These are phyloP conservation scores for Lypha dubia DNA, from an alignment of 2,888 invertebrate species.

Conservation along the genomic window DNA sequence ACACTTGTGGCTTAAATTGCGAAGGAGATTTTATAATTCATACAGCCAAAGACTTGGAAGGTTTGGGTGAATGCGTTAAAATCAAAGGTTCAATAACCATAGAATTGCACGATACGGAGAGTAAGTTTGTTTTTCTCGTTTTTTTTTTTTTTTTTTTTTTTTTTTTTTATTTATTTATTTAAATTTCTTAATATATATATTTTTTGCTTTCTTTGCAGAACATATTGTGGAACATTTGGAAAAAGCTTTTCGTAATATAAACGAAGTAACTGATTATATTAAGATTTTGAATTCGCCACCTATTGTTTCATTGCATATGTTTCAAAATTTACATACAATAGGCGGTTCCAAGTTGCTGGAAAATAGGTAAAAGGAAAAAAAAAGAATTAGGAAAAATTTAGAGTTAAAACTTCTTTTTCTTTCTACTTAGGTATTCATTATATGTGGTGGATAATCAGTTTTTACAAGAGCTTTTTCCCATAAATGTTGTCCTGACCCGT, in stretches of 20 bases:
- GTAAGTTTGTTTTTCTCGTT: constrained; percentile 73
- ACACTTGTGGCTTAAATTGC: constrained; percentile 76
- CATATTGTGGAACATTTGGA: constrained; percentile 84
- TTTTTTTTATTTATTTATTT: no score
- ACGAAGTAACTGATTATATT: constrained; percentile 87
- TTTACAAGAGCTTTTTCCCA: constrained; percentile 86
- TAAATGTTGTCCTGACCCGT: constrained; percentile 84
- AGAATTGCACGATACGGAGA: constrained; percentile 76
- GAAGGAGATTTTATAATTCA: constrained; percentile 75
- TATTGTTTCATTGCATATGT: constrained; percentile 87
- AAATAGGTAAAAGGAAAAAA: constrained; percentile 74
- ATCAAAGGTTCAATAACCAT: constrained; percentile 89
- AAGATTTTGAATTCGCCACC: constrained; percentile 86
- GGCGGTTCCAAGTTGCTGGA: constrained; percentile 84
- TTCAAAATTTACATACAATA: constrained; percentile 86
- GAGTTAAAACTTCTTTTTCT: background rate
- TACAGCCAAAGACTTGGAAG: constrained; percentile 74
- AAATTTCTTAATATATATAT: background rate
- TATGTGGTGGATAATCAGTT: constrained; percentile 88
- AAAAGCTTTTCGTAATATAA: constrained; percentile 85
- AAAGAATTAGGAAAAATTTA: background rate
- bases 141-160: no score
- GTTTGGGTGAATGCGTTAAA: constrained; percentile 87
- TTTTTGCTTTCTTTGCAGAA: constrained; percentile 13
- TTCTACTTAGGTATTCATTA: constrained; percentile 83